Percentiles rank a stretch among this genome's conserved stretches.
Conservation (phyloP, 2,888 invertebrate species). For the Diaphora mendica region DNA sequence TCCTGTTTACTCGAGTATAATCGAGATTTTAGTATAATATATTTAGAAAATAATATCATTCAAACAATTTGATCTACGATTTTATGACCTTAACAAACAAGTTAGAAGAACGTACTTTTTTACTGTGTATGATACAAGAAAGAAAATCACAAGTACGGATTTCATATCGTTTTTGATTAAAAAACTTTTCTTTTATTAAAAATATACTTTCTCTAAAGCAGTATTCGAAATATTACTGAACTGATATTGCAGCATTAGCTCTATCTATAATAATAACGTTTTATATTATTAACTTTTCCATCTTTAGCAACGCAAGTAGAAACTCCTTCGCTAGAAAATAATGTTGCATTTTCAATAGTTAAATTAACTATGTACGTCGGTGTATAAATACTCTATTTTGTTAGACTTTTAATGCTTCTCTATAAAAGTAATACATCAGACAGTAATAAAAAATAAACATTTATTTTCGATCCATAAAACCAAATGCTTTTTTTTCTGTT, state of each 20-base stretch:
- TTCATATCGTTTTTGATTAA: conserved; percentile 53
- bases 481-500: too few relatives aligned
- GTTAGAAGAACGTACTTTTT: background rate
- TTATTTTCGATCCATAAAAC: too few relatives aligned
- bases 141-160: conserved; percentile 20
- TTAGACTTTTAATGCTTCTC: too few relatives aligned
- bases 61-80: too few relatives aligned
- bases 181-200: conserved; percentile 55
- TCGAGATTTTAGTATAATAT: too few relatives aligned
- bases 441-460: too few relatives aligned
- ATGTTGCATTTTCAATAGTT: background rate
- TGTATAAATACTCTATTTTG: too few relatives aligned
- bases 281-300: background rate
- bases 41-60: too few relatives aligned
- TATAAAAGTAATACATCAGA: too few relatives aligned
- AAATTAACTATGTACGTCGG: background rate
- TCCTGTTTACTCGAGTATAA: background rate
- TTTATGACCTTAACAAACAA: too few relatives aligned
- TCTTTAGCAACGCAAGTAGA: background rate
- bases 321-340: background rate
- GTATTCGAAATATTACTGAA: conserved; percentile 40
- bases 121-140: background rate
- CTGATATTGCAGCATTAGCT: background rate
- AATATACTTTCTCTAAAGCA: conserved; percentile 39
- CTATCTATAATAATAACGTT: background rate